Percentiles rank a stretch among this genome's conserved stretches.
Conservation (phyloP, 2,113 vertebrate genomes). For the Carassius carassius region DNA sequence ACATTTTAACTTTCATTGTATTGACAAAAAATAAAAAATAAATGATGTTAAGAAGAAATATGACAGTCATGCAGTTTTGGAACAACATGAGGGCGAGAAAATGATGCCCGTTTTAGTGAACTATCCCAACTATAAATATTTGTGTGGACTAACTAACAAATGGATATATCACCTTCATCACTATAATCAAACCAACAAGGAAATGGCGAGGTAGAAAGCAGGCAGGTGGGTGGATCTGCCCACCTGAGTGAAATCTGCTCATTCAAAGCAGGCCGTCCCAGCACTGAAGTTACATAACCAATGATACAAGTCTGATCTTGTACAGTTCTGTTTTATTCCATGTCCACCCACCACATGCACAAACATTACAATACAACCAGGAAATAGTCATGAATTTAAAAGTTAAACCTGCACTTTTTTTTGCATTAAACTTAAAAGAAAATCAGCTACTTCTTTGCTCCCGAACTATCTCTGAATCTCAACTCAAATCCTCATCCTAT, state of each 20-base stretch:
- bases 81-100: neutral
- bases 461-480: neutral
- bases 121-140: neutral
- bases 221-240: slow-evolving; percentile 4
- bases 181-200: neutral
- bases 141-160: neutral
- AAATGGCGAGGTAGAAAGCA: neutral
- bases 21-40: neutral
- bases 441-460: neutral
- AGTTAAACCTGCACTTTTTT: neutral
- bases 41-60: too few relatives aligned
- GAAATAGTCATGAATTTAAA: neutral
- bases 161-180: neutral
- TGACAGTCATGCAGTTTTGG: neutral
- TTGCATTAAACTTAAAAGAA: neutral
- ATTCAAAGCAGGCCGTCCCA: neutral
- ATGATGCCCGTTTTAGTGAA: neutral
- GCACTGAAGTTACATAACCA: slow-evolving; percentile 26
- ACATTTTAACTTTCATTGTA: neutral
- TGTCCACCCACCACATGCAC: neutral
- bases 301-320: slow-evolving; percentile 16
- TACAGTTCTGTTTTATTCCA: neutral
- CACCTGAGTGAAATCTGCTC: neutral
- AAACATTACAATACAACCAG: neutral
- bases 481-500: neutral